phyloP scores from a whole-genome alignment of 2,888 invertebrate genomes.

The Marronus borbonicus region DNA sequence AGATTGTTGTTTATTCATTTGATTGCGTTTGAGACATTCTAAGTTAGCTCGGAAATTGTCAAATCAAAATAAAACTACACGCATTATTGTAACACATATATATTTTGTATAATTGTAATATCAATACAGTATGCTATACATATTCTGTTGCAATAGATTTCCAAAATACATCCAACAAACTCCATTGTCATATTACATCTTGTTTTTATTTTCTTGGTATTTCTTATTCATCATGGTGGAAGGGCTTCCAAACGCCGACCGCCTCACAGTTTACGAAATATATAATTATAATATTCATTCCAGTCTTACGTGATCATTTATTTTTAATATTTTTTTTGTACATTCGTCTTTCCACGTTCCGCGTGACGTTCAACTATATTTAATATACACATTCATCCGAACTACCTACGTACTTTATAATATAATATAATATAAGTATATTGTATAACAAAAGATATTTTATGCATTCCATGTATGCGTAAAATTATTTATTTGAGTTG shows the following conservation, averaged over 20 bases:
- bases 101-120: conserved; percentile 65
- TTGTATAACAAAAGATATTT: conserved; percentile 18
- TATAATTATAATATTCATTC: conserved; percentile 37
- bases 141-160: conserved; percentile 59
- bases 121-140: conserved; percentile 65
- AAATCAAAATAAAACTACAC: conserved; percentile 41
- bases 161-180: conserved; percentile 65
- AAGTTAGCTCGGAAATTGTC: neutral
- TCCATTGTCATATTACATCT: conserved; percentile 62
- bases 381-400: conserved; percentile 24
- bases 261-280: conserved; percentile 29
- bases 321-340: conserved; percentile 16
- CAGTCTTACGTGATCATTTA: conserved; percentile 47
- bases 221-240: conserved; percentile 26
- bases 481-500: conserved; percentile 1
- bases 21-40: too few species aligned
- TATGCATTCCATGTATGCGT: conserved; percentile 11
- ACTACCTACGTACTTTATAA: conserved; percentile 26
- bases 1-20: too few species aligned
- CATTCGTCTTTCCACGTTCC: conserved; percentile 11
- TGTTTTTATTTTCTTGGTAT: conserved; percentile 18
- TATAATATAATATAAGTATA: neutral
- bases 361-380: neutral
- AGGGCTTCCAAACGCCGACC: conserved; percentile 35
- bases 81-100: conserved; percentile 66